Conservation (phyloP, 2,797 vertebrate species). For the Decapterus maruadsi region DNA sequence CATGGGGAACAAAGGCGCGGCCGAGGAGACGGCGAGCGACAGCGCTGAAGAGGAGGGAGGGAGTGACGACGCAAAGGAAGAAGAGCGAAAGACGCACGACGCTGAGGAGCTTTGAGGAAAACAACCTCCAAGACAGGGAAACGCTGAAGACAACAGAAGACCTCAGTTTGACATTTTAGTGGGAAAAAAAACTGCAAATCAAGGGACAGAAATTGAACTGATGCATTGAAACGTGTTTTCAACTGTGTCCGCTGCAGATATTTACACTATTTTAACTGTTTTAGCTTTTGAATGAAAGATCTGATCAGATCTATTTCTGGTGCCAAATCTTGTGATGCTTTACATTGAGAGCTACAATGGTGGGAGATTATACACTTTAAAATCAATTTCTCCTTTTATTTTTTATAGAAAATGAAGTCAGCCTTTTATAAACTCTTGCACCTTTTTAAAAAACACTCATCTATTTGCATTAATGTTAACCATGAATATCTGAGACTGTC, state of each 20-base stretch:
- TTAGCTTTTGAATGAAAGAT: background rate
- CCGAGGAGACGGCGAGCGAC: slow-evolving; percentile 31
- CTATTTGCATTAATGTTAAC: background rate
- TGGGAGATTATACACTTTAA: slow-evolving; percentile 6
- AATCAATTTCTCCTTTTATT: background rate
- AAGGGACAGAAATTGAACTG: background rate
- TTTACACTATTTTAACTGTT: background rate
- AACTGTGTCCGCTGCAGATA: background rate
- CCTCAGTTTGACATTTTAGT: slow-evolving; percentile 18
- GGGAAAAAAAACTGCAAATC: background rate
- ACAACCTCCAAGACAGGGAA: background rate
- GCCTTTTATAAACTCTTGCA: slow-evolving; percentile 20
- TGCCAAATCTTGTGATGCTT: background rate
- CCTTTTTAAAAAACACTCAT: background rate
- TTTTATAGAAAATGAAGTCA: slow-evolving; percentile 11
- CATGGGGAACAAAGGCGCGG: slow-evolving; percentile 50
- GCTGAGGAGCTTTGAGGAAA: slow-evolving; percentile 79
- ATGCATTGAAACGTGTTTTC: background rate
- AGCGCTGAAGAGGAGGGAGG: slow-evolving; percentile 14
- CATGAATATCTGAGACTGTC: background rate
- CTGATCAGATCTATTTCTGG: background rate
- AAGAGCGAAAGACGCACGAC: slow-evolving; percentile 60
- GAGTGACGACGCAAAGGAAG: slow-evolving; percentile 7
- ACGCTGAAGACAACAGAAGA: slow-evolving; percentile 28
- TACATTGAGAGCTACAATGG: background rate